Percentiles rank a stretch among this genome's conserved stretches.
Evolutionary conservation across 2,888 invertebrate genomes (phyloP).

Genomic region (Amiota mariae): DNA sequence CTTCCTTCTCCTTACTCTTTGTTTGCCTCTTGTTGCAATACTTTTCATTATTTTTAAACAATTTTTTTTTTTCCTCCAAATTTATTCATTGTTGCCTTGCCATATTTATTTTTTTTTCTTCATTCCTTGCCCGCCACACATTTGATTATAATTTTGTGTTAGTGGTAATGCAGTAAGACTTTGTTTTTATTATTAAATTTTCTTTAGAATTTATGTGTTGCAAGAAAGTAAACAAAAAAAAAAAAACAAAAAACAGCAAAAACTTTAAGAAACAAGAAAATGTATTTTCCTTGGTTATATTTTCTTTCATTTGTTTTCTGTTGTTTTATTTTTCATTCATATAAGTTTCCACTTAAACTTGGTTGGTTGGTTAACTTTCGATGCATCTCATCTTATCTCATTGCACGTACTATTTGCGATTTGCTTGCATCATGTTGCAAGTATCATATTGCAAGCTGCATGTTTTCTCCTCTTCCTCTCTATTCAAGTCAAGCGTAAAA

Average conservation of each 20-base stretch:
- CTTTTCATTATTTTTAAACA: too few species aligned
- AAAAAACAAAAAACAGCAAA: slow-evolving; percentile 58
- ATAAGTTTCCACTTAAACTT: not conserved
- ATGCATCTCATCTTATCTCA: too few species aligned
- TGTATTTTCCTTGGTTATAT: not conserved
- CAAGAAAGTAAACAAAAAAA: slow-evolving; percentile 49
- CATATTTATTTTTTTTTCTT: not conserved
- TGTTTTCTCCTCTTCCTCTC: not conserved
- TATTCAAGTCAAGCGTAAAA: slow-evolving; percentile 5
- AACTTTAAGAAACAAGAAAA: not conserved
- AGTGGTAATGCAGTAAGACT: not conserved
- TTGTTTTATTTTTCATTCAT: not conserved
- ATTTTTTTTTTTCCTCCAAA: not conserved
- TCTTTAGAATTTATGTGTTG: slow-evolving; percentile 34
- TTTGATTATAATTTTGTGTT: slow-evolving; percentile 4
- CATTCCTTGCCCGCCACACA: not conserved
- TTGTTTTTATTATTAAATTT: slow-evolving; percentile 1
- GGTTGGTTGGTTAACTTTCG: not conserved
- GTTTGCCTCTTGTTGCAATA: not conserved
- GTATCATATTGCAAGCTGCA: not conserved
- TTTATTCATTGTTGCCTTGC: not conserved
- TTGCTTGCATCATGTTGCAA: not conserved
- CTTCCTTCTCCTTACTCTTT: slow-evolving; percentile 4
- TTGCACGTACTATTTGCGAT: not conserved
- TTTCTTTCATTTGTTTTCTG: not conserved